Evolutionary conservation across 2,113 vertebrate species (phyloP).

Genomic region (Gracilinanus agilis): DNA sequence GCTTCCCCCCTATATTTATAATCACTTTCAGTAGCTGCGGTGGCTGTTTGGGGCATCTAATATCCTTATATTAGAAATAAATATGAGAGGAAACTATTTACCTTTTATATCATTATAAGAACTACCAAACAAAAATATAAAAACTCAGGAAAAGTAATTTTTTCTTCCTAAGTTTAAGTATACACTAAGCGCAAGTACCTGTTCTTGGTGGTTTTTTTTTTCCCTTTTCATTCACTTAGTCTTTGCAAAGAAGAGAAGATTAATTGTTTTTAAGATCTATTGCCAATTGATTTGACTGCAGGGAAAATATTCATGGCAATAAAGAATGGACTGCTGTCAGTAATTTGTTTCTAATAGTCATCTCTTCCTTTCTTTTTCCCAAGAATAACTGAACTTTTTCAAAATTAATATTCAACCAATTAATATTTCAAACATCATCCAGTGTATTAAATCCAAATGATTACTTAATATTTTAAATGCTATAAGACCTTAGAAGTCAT

Average conservation of each 20-base stretch:
- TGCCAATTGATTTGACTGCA: background rate
- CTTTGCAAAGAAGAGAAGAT: background rate
- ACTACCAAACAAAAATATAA: background rate
- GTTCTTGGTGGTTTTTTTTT: constrained; percentile 14
- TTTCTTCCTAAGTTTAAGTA: background rate
- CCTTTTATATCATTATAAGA: constrained; percentile 8
- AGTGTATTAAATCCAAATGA: background rate
- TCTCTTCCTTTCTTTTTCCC: background rate
- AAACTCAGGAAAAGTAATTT: background rate
- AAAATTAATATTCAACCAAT: background rate
- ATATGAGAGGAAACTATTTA: background rate
- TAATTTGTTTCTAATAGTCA: background rate
- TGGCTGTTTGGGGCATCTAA: background rate
- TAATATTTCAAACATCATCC: background rate
- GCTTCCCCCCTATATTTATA: background rate
- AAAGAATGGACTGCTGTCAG: background rate
- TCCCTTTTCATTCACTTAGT: background rate
- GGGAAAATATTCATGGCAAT: background rate
- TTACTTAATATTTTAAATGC: background rate
- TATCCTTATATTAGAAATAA: constrained; percentile 10
- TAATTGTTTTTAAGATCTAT: background rate
- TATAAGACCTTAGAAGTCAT: background rate
- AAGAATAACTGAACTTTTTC: background rate
- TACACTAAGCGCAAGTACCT: background rate
- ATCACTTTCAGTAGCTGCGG: background rate